These are phyloP conservation scores for Rhagium mordax DNA, from an alignment of 2,888 invertebrate species.

Conservation along the genomic window DNA sequence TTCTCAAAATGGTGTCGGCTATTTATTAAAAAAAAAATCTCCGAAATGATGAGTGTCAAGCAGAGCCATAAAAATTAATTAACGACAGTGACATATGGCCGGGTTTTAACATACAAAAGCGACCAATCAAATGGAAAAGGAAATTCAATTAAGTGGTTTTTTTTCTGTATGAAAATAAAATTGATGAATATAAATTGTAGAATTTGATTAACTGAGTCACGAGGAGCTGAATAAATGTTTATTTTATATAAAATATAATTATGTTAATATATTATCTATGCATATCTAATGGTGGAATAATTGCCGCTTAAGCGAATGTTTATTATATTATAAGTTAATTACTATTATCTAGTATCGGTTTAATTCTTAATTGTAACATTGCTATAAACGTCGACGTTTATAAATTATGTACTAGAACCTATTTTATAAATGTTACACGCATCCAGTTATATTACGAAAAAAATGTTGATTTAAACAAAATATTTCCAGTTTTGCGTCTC, in stretches of 20 bases:
- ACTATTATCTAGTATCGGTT: not conserved
- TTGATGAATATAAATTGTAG: not conserved
- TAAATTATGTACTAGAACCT: no score
- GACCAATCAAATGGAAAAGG: not conserved
- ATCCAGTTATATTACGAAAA: no score
- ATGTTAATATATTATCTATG: constrained; percentile 1
- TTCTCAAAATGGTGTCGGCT: constrained; percentile 1
- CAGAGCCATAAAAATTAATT: not conserved
- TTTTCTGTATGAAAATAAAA: not conserved
- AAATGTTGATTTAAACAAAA: not conserved
- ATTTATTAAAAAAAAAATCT: not conserved
- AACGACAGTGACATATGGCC: constrained; percentile 1
- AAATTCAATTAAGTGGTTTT: not conserved
- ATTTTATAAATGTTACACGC: no score
- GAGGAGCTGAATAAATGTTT: not conserved
- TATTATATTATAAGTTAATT: not conserved
- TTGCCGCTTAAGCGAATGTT: not conserved
- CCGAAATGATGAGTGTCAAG: not conserved
- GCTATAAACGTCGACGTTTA: not conserved
- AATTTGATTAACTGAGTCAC: not conserved
- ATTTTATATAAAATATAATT: not conserved
- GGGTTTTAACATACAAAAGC: constrained; percentile 4
- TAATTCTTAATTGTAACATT: not conserved
- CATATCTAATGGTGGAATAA: constrained; percentile 1
- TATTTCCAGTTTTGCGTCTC: not conserved